Evolutionary conservation across 2,113 vertebrate genomes (phyloP).

Genomic region (rabbit (Oryctolagus cuniculus)): DNA sequence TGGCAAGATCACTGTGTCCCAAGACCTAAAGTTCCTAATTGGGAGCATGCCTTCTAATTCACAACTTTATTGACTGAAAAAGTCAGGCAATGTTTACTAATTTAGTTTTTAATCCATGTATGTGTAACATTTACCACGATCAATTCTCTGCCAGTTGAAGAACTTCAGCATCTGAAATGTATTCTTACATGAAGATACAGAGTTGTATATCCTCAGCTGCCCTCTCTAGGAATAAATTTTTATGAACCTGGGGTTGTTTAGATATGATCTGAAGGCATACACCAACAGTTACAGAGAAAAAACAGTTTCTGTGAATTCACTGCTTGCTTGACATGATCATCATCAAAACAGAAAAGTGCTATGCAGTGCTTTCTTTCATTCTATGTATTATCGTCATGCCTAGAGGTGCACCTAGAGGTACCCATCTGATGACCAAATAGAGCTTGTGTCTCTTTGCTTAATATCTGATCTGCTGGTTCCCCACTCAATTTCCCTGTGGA

Average conservation of each 20-base stretch:
- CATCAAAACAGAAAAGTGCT: background rate
- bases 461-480: background rate
- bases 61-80: background rate
- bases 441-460: rapidly evolving
- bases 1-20: background rate
- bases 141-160: background rate
- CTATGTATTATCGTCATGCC: rapidly evolving
- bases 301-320: background rate
- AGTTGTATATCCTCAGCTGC: background rate
- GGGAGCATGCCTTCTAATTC: background rate
- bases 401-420: background rate
- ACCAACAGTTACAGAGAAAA: background rate
- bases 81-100: background rate
- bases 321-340: background rate
- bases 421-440: background rate
- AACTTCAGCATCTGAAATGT: background rate
- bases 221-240: background rate
- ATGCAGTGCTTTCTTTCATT: background rate
- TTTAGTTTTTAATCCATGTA: background rate
- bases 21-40: background rate
- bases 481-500: conserved; percentile 31
- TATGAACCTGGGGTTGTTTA: background rate
- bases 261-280: background rate
- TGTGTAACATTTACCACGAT: background rate
- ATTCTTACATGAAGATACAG: background rate